Evolutionary conservation across 1,140 invertebrate species (phyloP).

Genomic region (Caenorhabditis latens): DNA sequence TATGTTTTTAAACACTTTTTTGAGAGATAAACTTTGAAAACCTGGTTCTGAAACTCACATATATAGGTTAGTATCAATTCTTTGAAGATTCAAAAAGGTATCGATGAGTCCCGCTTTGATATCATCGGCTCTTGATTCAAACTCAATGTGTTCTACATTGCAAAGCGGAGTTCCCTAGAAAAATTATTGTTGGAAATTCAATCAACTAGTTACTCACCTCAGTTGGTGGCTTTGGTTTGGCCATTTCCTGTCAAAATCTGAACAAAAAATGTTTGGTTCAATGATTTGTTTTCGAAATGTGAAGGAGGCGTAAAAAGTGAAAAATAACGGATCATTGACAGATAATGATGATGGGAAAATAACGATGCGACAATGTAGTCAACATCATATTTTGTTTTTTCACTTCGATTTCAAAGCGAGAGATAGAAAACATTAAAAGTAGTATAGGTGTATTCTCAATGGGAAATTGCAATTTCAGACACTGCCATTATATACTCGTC

Average conservation of each 20-base stretch:
- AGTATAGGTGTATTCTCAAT: too few relatives aligned
- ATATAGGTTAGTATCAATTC: constrained; percentile 65
- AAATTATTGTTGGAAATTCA: background rate
- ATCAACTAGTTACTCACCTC: background rate
- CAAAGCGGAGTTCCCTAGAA: constrained; percentile 43
- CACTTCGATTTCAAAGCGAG: background rate
- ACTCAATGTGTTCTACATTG: constrained; percentile 55
- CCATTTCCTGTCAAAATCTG: background rate
- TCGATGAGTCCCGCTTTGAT: constrained; percentile 59
- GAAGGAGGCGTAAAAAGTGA: background rate
- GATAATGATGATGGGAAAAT: background rate
- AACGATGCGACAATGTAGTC: background rate
- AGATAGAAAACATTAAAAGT: background rate
- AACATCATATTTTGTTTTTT: too few relatives aligned
- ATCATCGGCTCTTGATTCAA: constrained; percentile 58
- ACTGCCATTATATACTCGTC: too few relatives aligned
- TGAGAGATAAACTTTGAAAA: too few relatives aligned
- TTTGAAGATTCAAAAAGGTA: constrained; percentile 64
- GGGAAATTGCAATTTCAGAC: too few relatives aligned
- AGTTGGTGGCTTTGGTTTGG: constrained; percentile 35
- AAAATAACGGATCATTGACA: too few relatives aligned
- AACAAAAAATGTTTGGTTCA: background rate
- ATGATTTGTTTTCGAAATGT: background rate
- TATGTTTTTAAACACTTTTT: background rate
- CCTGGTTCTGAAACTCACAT: constrained; percentile 32